phyloP scores from a whole-genome alignment of 1,140 invertebrate genomes.

The Augochlora pura region DNA sequence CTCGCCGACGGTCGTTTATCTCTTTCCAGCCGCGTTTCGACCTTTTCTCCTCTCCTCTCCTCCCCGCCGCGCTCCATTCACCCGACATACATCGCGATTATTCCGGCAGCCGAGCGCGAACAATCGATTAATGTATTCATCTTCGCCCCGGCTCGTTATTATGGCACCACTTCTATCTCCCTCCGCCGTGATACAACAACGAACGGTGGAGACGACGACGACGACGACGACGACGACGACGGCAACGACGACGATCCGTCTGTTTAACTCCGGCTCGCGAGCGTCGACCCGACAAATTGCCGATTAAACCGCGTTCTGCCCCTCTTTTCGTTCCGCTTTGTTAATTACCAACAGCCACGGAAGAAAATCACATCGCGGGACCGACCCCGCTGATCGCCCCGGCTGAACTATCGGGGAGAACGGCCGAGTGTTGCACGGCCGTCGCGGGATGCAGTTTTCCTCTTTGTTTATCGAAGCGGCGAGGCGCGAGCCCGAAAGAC shows the following conservation, averaged over 20 bases:
- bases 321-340: neutral
- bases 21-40: constrained; percentile 11
- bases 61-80: constrained; percentile 21
- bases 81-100: constrained; percentile 51
- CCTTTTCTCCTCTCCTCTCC: constrained; percentile 8
- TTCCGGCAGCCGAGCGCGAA: constrained; percentile 48
- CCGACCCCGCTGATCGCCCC: too few species aligned
- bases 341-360: constrained; percentile 19
- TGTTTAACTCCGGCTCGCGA: constrained; percentile 4
- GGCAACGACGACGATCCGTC: neutral
- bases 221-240: too few species aligned
- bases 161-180: neutral
- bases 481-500: too few species aligned
- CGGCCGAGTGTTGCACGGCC: too few species aligned
- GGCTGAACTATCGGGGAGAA: neutral
- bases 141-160: constrained; percentile 15
- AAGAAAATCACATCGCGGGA: neutral
- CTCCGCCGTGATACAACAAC: neutral
- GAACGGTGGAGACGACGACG: too few species aligned
- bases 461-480: neutral
- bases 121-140: constrained; percentile 42
- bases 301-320: constrained; percentile 11
- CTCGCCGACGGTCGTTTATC: neutral
- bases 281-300: neutral
- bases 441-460: neutral